Conservation (phyloP, 2,888 invertebrate species). For the Acanthoscelides obtectus region DNA sequence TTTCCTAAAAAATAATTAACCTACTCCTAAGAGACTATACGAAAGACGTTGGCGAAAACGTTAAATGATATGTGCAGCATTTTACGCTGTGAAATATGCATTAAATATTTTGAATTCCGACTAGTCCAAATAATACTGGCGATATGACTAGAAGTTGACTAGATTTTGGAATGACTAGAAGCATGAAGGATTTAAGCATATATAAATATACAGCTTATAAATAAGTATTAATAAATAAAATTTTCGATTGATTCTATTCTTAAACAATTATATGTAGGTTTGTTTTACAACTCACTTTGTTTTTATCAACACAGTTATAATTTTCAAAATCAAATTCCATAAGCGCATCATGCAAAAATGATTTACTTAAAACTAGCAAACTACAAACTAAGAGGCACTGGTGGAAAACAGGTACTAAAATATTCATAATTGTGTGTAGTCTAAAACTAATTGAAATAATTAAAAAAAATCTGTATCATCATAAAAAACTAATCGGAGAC, state of each 20-base stretch:
- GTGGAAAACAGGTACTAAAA: neutral
- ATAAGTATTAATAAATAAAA: too few species aligned
- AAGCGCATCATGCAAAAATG: neutral
- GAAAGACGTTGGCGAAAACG: neutral
- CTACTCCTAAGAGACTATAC: neutral
- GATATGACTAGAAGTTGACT: neutral
- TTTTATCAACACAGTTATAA: neutral
- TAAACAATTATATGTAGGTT: too few species aligned
- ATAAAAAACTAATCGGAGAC: too few species aligned
- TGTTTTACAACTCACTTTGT: too few species aligned
- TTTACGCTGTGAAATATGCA: too few species aligned
- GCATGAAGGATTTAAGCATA: neutral
- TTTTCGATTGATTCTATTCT: too few species aligned
- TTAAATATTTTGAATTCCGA: neutral
- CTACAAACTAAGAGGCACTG: neutral
- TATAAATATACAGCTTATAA: too few species aligned
- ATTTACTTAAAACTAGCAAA: neutral
- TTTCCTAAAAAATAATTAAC: neutral
- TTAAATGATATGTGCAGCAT: too few species aligned
- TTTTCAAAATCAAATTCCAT: neutral
- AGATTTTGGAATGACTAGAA: neutral
- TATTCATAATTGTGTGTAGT: neutral
- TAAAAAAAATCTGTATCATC: too few species aligned
- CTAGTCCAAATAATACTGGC: neutral
- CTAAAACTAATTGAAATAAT: neutral